Base-by-base conservation (phyloP, 2,888 invertebrate species). In the Lottia gigantea region DNA sequence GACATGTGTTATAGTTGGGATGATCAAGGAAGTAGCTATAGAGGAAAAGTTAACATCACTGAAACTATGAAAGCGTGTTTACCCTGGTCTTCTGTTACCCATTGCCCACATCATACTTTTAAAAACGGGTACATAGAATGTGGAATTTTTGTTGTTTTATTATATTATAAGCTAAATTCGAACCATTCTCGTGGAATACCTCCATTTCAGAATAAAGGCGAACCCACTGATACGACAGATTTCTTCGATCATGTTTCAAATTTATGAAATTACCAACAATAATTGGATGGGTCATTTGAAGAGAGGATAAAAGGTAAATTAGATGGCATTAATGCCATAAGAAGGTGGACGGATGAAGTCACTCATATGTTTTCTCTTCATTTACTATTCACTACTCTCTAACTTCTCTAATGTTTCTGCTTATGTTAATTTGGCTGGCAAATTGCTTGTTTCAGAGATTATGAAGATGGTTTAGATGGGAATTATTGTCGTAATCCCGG, bases 41-140 rank as follows among this genome's bases (percentile, higher is more conserved):
- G 72, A n/a, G 81, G 81, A 4, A 70, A 61, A 11, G 73, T 80
- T 1, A 74, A 74, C 47, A 70, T 70, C n/a, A 76, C 75, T 23
- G 70, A 73, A 40, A 69, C 74, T 26, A 76, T 74, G 67, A 70
- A 74, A 49, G 71, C 72, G n/a, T 81, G 80, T 71, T 46, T 81
- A 25, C 74, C 71, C 7, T 81, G 80, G 80, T 68, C 72, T 23
- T 23, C 73, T 55, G 76, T 80, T n/a, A 67, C 74, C 40, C 69
- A 78, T 26, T 81, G 81, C 67, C 63, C 68, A 16, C 71, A 76
- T 46, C 62, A 76, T 66, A 64, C 71, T 15, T 76, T 76, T 23
- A 75, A 72, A 62, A 69, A 64, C 25, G 46, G 64, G 45, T 76
- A 72, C n/a, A n/a, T n/a, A n/a, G n/a, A n/a, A n/a, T n/a, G n/a